Evolutionary conservation across 2,113 vertebrate genomes (phyloP), one percentile per base, ranked within the genome.

Genomic region (Axis porcinus): DNA sequence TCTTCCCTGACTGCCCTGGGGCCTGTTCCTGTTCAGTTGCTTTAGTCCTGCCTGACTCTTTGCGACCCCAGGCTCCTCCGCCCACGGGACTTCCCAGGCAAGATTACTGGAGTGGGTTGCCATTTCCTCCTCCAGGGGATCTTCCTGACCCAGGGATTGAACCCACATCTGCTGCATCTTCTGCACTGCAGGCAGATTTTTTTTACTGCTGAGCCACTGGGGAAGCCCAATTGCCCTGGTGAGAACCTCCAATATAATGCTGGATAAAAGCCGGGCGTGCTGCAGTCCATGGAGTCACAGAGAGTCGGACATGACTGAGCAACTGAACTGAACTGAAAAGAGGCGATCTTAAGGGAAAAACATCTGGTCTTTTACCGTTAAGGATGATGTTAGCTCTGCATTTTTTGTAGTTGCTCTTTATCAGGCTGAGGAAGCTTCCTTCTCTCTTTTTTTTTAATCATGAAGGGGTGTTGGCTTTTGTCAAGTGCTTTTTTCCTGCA

Each of bases 171-270:
- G 36, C 70, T 25, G 70, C 12, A 40, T 14, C 70, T 74, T 14
- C 36, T 76, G 70, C 36, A 27, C 36, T 27, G 70, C 11, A 43
- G 70, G 70, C 23, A 76, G 36, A 43, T 27, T 13, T 7, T 13
- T 7, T 27, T 43, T 43, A 27, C 36, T 0, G 0, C 70, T 76
- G 70, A 76, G 36, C 36, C 36, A 76, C 6, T 3, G 23, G 70
- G 23, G 23, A 76, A 76, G 70, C 36, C 85, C 3, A 25, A n/a
- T 1, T 40, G 50, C 9, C 76, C 60, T 9, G 40, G 50, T 12
- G 8, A 70, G 93, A 83, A 27, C 14, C 30, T 33, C 8, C 62
- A 50, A 5, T 25, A 6, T 4, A 23, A 36, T 3, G 6, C 0
- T 40, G 62, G 25, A 13, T 16, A 40, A n/a, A 50, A 70, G n/a